These are phyloP conservation scores for Rotaria macrura DNA, from an alignment of 2,888 invertebrate species.

Conservation along the genomic window DNA sequence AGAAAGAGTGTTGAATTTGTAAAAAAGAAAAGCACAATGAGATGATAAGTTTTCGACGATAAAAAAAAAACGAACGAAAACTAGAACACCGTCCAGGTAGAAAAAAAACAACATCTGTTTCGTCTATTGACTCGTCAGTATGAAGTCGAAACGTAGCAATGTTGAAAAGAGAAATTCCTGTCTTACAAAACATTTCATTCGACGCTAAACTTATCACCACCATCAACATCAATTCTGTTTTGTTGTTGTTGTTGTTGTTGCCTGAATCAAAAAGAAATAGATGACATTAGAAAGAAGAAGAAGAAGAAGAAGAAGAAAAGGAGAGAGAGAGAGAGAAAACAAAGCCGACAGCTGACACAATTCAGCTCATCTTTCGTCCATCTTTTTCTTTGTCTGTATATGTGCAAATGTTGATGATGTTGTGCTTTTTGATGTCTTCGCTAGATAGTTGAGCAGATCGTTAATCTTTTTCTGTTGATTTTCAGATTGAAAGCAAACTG, in stretches of 20 bases:
- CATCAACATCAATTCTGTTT: background rate
- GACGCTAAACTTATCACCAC: background rate
- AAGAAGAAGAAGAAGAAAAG: background rate
- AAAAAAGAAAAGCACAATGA: no score
- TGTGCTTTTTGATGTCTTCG: background rate
- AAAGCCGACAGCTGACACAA: background rate
- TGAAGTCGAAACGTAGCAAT: no score
- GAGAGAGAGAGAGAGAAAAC: background rate
- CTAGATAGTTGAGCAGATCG: background rate
- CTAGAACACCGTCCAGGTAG: no score
- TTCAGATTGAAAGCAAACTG: background rate
- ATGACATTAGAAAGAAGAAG: background rate
- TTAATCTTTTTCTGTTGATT: background rate
- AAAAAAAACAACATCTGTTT: no score
- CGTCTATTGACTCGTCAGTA: no score
- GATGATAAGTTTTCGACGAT: no score
- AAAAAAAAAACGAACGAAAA: no score
- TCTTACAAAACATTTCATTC: background rate
- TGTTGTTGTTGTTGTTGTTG: background rate
- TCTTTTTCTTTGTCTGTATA: background rate
- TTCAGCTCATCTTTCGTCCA: constrained; percentile 3
- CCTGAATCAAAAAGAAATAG: background rate
- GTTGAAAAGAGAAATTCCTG: background rate
- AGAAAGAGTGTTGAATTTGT: no score
- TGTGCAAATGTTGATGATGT: background rate